phyloP scores from a whole-genome alignment of 2,888 invertebrate species.

The Ceraclea dissimilis region DNA sequence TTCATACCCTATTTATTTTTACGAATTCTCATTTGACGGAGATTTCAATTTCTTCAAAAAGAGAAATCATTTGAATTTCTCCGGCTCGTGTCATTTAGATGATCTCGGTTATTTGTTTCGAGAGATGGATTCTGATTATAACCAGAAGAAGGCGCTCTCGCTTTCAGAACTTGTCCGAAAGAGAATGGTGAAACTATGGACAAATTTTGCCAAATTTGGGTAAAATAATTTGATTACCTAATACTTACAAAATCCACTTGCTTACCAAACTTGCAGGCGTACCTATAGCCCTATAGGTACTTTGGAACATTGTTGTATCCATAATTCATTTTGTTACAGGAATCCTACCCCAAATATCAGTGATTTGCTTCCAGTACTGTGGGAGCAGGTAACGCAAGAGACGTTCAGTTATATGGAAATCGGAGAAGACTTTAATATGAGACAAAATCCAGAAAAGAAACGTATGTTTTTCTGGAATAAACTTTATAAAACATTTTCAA shows the following conservation, averaged over 20 bases:
- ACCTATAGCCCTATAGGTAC: not conserved
- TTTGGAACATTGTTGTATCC: too few relatives aligned
- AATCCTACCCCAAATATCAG: constrained; percentile 33
- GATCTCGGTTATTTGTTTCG: constrained; percentile 53
- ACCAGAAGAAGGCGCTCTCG: not conserved
- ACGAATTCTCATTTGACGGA: constrained; percentile 52
- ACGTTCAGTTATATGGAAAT: constrained; percentile 20
- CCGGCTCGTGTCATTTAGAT: constrained; percentile 54
- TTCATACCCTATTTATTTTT: constrained; percentile 46
- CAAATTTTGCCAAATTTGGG: constrained; percentile 26
- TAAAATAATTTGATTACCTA: constrained; percentile 6
- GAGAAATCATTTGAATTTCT: constrained; percentile 35
- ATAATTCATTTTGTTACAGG: constrained; percentile 28
- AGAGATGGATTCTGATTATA: not conserved
- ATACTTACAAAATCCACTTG: not conserved
- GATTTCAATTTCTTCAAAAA: constrained; percentile 46
- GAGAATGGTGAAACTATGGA: constrained; percentile 28
- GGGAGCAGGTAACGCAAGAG: constrained; percentile 31
- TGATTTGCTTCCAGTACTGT: constrained; percentile 32
- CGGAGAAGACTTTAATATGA: constrained; percentile 9
- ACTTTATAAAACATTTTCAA: constrained; percentile 9
- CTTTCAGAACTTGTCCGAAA: constrained; percentile 19
- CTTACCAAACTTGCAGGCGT: too few relatives aligned
- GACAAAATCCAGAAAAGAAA: constrained; percentile 14
- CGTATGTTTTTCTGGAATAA: constrained; percentile 20